Evolutionary conservation across 2,888 invertebrate species (phyloP).

Genomic region (Scelioninae gen. 1): DNA sequence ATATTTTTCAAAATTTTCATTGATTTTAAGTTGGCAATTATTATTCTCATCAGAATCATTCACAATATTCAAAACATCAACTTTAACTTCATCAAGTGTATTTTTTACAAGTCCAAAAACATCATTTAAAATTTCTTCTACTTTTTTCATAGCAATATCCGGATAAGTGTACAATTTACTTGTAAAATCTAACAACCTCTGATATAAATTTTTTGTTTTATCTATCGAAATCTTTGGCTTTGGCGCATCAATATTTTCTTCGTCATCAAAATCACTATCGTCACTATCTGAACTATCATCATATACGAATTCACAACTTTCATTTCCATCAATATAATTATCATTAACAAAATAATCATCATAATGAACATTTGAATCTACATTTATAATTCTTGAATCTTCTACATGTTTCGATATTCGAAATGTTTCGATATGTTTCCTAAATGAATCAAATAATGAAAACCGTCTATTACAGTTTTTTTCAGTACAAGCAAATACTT

Average conservation of each 20-base stretch:
- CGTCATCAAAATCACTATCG: too few relatives aligned
- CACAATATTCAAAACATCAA: background rate
- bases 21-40: background rate
- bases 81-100: background rate
- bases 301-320: too few relatives aligned
- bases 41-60: background rate
- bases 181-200: background rate
- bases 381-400: background rate
- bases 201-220: background rate
- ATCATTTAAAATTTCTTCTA: background rate
- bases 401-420: background rate
- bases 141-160: background rate
- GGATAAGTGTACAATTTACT: constrained; percentile 7
- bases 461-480: constrained; percentile 7
- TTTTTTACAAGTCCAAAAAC: background rate
- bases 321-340: too few relatives aligned
- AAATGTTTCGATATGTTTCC: too few relatives aligned
- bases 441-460: constrained; percentile 13
- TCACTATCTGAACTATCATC: too few relatives aligned
- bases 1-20: constrained; percentile 9
- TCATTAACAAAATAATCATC: too few relatives aligned
- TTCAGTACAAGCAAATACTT: background rate
- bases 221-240: too few relatives aligned
- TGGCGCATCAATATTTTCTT: too few relatives aligned
- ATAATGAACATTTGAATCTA: background rate